Base-by-base conservation (phyloP, 1,140 invertebrate species). In the Xylocopa sonorina region DNA sequence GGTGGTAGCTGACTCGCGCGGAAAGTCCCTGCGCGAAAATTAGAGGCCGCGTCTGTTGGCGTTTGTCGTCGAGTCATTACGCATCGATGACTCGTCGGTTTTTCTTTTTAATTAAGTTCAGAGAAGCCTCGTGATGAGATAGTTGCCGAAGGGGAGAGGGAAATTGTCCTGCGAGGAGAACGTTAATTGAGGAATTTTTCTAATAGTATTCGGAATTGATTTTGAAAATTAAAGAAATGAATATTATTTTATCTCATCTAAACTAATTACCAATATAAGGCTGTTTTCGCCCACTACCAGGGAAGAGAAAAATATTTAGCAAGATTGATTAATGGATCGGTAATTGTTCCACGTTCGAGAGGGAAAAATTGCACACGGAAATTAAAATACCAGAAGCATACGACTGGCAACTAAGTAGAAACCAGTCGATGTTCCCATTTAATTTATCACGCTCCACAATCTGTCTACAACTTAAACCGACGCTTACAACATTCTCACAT, bases 311-410 rank as follows among this genome's bases (percentile, higher is more conserved):
- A 58, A 58, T 32, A 58, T 58, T 27, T 7, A 18, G 38, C 12
- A 3, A 64, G 38, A 24, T 64, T 64, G 62, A 64, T 64, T 64
- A 64, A 64, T 64, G 62, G 16, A 64, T 43, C n/a, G n/a, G 24
- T 27, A 16, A 64, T 43, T 64, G 24, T 43, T 43, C 9, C 3
- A 38, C 38, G 38, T 38, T 38, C n/a, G n/a, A n/a, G n/a, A n/a
- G n/a, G 21, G 60, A 63, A 63, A 63, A 63, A 34, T 41, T 34
- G 32, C 16, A 64, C 46, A 27, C 27, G 16, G 16, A 18, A 21
- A 64, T 64, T 64, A 64, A 38, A 21, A 64, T 29, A 46, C 7
- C 41, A 29, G 66, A 68, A 38, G 24, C 48, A 53, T 16, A 24
- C 48, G 24, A 18, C 66, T n/a, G n/a, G n/a, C n/a, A n/a, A n/a